Evolutionary conservation across 2,888 invertebrate species (phyloP), one percentile per base, ranked within the genome.

Genomic region (Nasonovia ribisnigri): DNA sequence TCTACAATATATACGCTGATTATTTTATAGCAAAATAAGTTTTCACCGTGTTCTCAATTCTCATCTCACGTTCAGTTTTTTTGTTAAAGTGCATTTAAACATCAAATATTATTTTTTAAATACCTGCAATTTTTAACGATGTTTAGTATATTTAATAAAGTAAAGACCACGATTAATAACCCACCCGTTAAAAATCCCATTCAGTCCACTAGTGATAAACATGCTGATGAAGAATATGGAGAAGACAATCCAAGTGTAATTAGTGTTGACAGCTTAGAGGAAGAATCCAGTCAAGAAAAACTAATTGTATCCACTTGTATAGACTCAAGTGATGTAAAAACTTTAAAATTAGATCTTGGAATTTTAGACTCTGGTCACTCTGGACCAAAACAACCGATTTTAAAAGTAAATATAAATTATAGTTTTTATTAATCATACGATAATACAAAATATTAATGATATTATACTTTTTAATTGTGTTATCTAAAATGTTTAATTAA

Each of bases 141-240:
- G 87, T 87, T 87, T 87, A 87, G 48, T 87, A 87, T 87, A 48
- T 87, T 87, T 87, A 87, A 87, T 87, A 87, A n/a, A 20, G 29
- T 48, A 87, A 87, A 48, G 48, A 48, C 11, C 4, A 48, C 29
- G 26, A 48, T 48, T 16, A 87, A 48, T n/a, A 67, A 67, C 67
- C 13, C n/a, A 13, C 67, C 67, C 67, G 67, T 67, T 87, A 16
- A 87, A 84, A 84, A 84, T 84, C 0, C 36, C 24, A 84, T 42
- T 13, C 87, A 46, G 20, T 4, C 48, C 20, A 13, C n/a, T n/a
- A 48, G 42, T 84, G 42, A 42, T 84, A 42, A 84, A 84, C n/a
- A 67, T 67, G 67, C 67, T n/a, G 67, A 67, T 67, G 67, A n/a
- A 67, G 84, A 84, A 84, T 84, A 84, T 42, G 84, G 5, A 84